Evolutionary conservation across 1,140 invertebrate genomes (phyloP).

Genomic region (Bilobella aurantiaca): DNA sequence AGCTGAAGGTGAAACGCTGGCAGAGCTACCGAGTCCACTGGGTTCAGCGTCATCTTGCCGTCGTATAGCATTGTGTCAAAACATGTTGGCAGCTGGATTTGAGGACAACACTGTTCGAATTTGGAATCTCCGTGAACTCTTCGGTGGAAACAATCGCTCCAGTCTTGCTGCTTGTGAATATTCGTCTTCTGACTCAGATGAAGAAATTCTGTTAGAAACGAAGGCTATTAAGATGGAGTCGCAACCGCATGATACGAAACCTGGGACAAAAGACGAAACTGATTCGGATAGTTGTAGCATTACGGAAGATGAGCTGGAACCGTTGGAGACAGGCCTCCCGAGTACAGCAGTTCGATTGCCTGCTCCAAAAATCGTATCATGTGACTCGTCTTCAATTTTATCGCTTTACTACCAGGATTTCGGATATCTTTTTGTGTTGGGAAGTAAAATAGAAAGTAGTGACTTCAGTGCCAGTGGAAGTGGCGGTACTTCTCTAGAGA

Average conservation of each 20-base stretch:
- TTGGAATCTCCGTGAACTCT: conserved; percentile 45
- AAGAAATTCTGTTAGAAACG: not conserved
- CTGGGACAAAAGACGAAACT: not conserved
- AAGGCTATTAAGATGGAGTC: too few relatives aligned
- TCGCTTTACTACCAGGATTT: not conserved
- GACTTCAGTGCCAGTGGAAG: not conserved
- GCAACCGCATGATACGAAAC: not conserved
- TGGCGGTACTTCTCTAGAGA: not conserved
- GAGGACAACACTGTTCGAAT: conserved; percentile 49
- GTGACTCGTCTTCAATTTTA: not conserved
- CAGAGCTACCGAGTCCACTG: conserved; percentile 52
- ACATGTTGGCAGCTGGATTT: conserved; percentile 51
- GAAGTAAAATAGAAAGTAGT: not conserved
- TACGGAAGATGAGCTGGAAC: not conserved
- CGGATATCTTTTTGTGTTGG: not conserved
- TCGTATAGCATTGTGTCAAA: conserved; percentile 50
- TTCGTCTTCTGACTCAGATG: not conserved
- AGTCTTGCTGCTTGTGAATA: not conserved
- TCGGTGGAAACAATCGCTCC: not conserved
- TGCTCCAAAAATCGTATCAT: not conserved
- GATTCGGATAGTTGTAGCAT: not conserved
- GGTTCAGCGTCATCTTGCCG: conserved; percentile 41
- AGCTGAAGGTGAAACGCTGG: conserved; percentile 48
- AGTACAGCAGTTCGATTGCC: not conserved
- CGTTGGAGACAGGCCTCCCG: not conserved